Evolutionary conservation across 2,888 invertebrate genomes (phyloP).

Genomic region (Hyalella azteca): DNA sequence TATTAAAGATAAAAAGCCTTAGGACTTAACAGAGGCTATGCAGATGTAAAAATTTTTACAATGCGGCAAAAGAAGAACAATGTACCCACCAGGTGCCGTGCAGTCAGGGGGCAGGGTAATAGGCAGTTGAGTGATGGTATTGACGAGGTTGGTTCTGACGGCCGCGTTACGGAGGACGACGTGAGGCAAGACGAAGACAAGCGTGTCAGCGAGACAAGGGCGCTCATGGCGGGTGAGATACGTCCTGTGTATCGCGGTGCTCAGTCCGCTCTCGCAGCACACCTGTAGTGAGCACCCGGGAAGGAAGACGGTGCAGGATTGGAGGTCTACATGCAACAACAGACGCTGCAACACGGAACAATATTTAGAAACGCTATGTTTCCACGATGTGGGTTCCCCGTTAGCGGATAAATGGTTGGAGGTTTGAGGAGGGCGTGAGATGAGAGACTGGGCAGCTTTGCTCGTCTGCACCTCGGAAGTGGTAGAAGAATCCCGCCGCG

Average conservation of each 20-base stretch:
- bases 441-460: slow-evolving; percentile 13
- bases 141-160: slow-evolving; percentile 46
- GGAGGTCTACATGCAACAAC: slow-evolving; percentile 49
- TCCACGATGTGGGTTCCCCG: slow-evolving; percentile 41
- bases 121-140: slow-evolving; percentile 51
- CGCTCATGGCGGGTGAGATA: slow-evolving; percentile 52
- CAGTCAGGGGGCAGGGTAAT: slow-evolving; percentile 46
- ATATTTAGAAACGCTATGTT: slow-evolving; percentile 46
- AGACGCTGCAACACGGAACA: slow-evolving; percentile 49
- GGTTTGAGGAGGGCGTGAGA: neutral
- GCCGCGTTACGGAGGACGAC: slow-evolving; percentile 53
- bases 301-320: slow-evolving; percentile 48
- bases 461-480: slow-evolving; percentile 55
- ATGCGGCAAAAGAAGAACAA: no score
- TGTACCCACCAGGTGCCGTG: slow-evolving; percentile 43
- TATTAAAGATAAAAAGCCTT: no score
- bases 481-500: slow-evolving; percentile 48
- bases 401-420: slow-evolving; percentile 1
- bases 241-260: slow-evolving; percentile 52
- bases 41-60: no score
- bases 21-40: no score
- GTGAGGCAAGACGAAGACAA: slow-evolving; percentile 49
- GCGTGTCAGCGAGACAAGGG: slow-evolving; percentile 46
- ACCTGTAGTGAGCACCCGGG: slow-evolving; percentile 42
- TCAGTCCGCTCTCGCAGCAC: slow-evolving; percentile 46